Base-by-base conservation (phyloP, 1,140 invertebrate species). In the Drosophila micromelanica region DNA sequence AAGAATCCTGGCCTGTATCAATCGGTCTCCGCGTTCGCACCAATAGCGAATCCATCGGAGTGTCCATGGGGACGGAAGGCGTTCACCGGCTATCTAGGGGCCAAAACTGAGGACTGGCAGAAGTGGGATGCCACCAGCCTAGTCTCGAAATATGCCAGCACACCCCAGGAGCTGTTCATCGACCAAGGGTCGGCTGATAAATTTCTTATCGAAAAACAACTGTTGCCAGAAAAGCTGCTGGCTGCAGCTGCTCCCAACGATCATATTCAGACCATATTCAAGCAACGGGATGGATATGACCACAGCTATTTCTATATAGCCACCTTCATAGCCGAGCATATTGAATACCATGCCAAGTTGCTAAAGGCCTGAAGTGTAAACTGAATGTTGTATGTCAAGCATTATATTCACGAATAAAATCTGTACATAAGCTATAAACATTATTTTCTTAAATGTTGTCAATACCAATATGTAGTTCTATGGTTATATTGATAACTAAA, bases 281-380 rank as follows among this genome's bases (percentile, higher is more conserved):
- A 97, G 77, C 94, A 96, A 90, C 95, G 97, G 13, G 96, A 97
- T 62, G 97, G 95, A 12, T 99, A 99, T 92, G 98, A 99, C 93
- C 99, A 99, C 92, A 96, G 97, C 54, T 99, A 99, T 85, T 99
- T 95, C 90, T 99, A 98, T 89, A 97, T 99, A 76, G 93, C 97
- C 3, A 96, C 97, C 0, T 99, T 98, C 92, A 96, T 99, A 45
- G 96, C 95, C 48, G 98, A 99, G 89, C 99, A 99, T 92, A 95
- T 99, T 73, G 95, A 95, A 76, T 96, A 98, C 92, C 98, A 99
- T 93, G 94, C 95, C 11, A 96, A 95, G 90, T 94, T 95, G 89
- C 93, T 96, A 2, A 94, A 94, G n/a, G 71, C 70, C 7, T 78
- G n/a, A 48, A 59, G 12, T 7, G 9, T 15, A 27, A 13, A 43